Percentiles rank a stretch among this genome's conserved stretches.
Evolutionary conservation across 2,113 vertebrate genomes (phyloP).

Genomic region (Callipepla squamata): DNA sequence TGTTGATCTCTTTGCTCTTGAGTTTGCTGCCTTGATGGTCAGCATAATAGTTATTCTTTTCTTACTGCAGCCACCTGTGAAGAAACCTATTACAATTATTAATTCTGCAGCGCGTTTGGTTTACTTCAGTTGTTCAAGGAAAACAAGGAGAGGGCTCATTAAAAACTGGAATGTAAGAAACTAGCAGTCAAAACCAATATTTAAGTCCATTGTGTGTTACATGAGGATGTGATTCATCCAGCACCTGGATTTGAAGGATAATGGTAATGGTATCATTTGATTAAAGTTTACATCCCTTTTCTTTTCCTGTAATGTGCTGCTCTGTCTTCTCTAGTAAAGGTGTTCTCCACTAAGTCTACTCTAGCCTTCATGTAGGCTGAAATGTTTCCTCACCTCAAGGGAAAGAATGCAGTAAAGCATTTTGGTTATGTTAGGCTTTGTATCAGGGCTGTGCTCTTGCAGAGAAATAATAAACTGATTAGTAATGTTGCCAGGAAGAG

Average conservation of each 20-base stretch:
- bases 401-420: background rate
- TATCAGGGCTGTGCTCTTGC: background rate
- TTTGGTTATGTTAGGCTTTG: background rate
- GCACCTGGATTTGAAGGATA: background rate
- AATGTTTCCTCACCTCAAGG: background rate
- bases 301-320: background rate
- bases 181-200: background rate
- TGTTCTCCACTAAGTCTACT: background rate
- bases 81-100: background rate
- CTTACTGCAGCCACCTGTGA: background rate
- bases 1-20: background rate
- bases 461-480: constrained; percentile 12
- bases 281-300: background rate
- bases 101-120: background rate
- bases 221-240: background rate
- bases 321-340: background rate
- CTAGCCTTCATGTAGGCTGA: background rate
- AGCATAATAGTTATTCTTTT: fast-evolving
- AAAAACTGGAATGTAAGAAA: background rate
- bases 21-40: background rate
- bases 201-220: background rate
- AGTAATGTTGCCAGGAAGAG: background rate
- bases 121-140: background rate
- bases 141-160: background rate
- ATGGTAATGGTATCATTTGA: background rate